Evolutionary conservation across 2,797 vertebrate species (phyloP).

Genomic region (Psittacula echo): DNA sequence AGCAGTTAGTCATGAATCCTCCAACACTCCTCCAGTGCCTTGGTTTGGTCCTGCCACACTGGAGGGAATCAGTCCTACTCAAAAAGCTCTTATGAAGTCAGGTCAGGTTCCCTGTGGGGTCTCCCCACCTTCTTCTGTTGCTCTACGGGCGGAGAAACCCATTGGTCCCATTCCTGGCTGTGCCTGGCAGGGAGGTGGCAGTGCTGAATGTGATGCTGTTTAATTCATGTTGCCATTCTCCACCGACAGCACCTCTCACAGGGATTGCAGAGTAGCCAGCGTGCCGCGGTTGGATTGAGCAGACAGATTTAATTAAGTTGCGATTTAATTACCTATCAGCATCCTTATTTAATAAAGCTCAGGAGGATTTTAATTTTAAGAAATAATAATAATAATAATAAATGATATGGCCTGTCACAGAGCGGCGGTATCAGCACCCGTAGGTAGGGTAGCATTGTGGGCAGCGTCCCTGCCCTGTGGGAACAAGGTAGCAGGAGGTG

Average conservation of each 20-base stretch:
- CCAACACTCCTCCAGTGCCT: neutral
- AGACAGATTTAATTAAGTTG: conserved; percentile 77
- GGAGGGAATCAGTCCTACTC: neutral
- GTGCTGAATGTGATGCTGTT: neutral
- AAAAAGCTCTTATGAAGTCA: neutral
- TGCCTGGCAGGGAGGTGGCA: neutral
- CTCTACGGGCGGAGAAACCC: neutral
- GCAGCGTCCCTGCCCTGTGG: neutral
- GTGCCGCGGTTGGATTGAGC: conserved; percentile 41
- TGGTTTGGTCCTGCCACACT: neutral
- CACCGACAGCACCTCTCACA: conserved; percentile 20
- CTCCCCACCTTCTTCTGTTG: neutral
- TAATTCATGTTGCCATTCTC: neutral
- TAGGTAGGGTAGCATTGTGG: neutral
- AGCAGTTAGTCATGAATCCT: neutral
- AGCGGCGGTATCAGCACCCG: neutral
- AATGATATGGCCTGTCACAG: conserved; percentile 44
- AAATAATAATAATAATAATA: conserved; percentile 59
- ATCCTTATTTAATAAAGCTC: conserved; percentile 78
- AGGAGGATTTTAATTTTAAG: conserved; percentile 70
- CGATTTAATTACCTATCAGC: conserved; percentile 78
- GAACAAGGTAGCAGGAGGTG: neutral
- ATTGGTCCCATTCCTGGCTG: accelerated
- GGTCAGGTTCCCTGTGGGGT: accelerated
- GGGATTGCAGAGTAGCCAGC: conserved; percentile 54